Conservation (phyloP, 2,797 vertebrate species). For the Sparus aurata region DNA sequence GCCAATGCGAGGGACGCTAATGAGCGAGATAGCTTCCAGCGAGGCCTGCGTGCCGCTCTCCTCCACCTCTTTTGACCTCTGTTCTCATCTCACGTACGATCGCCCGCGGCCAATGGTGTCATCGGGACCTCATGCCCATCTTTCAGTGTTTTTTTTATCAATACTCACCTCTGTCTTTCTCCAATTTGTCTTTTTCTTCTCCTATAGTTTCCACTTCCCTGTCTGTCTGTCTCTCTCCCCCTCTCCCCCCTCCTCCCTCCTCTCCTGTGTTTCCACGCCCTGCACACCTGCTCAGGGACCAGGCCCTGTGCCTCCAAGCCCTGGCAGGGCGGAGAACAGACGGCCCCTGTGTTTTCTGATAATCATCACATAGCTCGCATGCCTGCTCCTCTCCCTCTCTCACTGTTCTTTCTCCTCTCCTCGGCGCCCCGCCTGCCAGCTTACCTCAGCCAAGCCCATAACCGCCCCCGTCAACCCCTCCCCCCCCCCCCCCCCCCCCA, state of each 20-base stretch:
- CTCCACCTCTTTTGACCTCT: conserved; percentile 59
- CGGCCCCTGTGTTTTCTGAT: conserved; percentile 83
- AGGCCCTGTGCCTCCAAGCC: conserved; percentile 70
- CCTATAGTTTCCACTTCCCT: conserved; percentile 35
- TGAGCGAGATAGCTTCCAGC: conserved; percentile 67
- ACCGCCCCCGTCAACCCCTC: conserved; percentile 26
- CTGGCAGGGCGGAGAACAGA: conserved; percentile 80
- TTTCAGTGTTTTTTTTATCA: conserved; percentile 46
- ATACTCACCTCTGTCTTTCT: conserved; percentile 53
- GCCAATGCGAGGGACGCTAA: conserved; percentile 64
- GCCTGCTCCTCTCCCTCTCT: conserved; percentile 72
- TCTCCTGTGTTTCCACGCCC: conserved; percentile 37
- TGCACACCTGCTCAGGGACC: conserved; percentile 84
- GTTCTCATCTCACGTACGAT: conserved; percentile 43
- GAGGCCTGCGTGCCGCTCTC: conserved; percentile 34
- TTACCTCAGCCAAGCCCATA: conserved; percentile 66
- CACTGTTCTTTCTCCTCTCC: conserved; percentile 54
- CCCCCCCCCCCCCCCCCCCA: conserved; percentile 15
- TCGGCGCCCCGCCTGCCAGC: conserved; percentile 64
- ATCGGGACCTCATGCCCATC: conserved; percentile 38
- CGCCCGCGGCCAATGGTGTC: conserved; percentile 39
- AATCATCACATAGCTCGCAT: conserved; percentile 87
- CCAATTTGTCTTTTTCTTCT: conserved; percentile 48
- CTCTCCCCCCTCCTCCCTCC: conserved; percentile 20
- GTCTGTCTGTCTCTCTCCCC: conserved; percentile 13